Percentiles rank a stretch among this genome's conserved stretches.
These are phyloP conservation scores for Pheucticus melanocephalus DNA, from an alignment of 2,113 vertebrate genomes.

Conservation along the genomic window DNA sequence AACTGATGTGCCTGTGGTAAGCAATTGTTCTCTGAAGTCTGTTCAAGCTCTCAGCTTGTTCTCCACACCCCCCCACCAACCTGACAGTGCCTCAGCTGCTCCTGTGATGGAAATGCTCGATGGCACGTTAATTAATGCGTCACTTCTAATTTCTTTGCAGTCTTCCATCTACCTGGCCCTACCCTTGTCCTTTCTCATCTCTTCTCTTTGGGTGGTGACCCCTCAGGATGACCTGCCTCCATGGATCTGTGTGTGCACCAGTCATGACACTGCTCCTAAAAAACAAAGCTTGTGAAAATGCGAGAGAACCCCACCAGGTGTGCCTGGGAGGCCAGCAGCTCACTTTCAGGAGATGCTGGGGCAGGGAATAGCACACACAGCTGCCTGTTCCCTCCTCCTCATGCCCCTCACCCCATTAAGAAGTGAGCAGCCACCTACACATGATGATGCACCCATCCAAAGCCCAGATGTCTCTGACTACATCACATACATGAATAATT, in stretches of 20 bases:
- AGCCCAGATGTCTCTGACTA: neutral
- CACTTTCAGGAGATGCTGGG: neutral
- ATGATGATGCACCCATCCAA: neutral
- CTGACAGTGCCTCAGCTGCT: neutral
- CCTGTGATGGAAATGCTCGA: neutral
- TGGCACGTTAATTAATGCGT: neutral
- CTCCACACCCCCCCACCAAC: neutral
- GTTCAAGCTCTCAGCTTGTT: neutral
- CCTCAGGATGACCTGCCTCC: neutral
- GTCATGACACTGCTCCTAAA: neutral
- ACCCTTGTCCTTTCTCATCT: neutral
- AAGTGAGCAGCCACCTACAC: neutral
- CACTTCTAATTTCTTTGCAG: neutral
- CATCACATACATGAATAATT: neutral
- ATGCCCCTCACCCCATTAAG: neutral
- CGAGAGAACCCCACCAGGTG: neutral
- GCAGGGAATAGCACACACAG: neutral
- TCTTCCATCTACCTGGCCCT: neutral
- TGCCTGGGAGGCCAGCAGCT: neutral
- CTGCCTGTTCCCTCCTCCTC: neutral
- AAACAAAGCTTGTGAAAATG: neutral
- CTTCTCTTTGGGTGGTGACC: neutral
- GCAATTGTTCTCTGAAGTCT: neutral
- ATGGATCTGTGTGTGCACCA: fast-evolving
- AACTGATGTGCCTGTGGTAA: neutral